Evolutionary conservation across 1,140 invertebrate genomes (phyloP).

Genomic region (Lepidurus couesii): DNA sequence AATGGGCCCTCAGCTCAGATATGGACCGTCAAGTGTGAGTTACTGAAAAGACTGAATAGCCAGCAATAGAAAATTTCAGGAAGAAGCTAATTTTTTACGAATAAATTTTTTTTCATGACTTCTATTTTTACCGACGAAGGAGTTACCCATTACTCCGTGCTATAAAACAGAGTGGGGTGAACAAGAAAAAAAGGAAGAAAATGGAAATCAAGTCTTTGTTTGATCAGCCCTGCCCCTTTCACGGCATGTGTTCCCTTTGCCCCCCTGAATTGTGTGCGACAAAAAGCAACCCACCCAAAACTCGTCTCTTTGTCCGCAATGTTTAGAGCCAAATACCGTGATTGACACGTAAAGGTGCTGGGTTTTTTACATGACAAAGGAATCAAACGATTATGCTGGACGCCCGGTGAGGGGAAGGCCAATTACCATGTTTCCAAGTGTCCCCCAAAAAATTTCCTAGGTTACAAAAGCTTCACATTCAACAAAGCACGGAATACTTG

Average conservation of each 20-base stretch:
- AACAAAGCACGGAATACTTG: not conserved
- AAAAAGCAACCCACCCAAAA: not conserved
- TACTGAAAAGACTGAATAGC: too few relatives aligned
- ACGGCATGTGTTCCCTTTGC: not conserved
- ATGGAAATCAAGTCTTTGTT: not conserved
- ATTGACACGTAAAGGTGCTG: slow-evolving; percentile 8
- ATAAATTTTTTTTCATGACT: too few relatives aligned
- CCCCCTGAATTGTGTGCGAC: not conserved
- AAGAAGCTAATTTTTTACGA: too few relatives aligned
- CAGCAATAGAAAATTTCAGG: too few relatives aligned
- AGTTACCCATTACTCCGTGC: too few relatives aligned
- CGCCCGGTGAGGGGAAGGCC: not conserved
- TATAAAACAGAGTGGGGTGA: too few relatives aligned
- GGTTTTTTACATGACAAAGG: not conserved
- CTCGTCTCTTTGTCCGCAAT: not conserved
- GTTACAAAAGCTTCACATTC: not conserved
- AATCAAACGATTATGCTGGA: not conserved
- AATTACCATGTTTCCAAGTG: not conserved
- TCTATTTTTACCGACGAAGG: too few relatives aligned
- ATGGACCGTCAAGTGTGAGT: too few relatives aligned
- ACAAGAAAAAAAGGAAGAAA: too few relatives aligned
- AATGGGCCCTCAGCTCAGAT: not conserved
- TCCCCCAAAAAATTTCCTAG: not conserved
- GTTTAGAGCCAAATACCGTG: not conserved
- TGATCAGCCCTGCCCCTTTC: not conserved